These are phyloP conservation scores for Microlaimidae sp. DNA, from an alignment of 2,888 invertebrate species.

Conservation along the genomic window DNA sequence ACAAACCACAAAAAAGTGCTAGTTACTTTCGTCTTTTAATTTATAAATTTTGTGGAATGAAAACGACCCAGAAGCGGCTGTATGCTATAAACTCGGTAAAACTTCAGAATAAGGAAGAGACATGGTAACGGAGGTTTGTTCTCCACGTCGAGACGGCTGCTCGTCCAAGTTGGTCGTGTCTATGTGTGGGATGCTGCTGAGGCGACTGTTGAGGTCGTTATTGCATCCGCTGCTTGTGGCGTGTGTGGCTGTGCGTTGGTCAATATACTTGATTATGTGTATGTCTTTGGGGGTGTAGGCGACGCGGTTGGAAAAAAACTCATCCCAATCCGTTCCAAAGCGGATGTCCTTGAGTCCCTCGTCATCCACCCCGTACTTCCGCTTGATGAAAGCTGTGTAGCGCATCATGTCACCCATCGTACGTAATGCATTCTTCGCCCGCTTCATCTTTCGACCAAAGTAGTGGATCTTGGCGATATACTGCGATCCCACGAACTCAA, in stretches of 20 bases:
- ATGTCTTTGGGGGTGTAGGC: slow-evolving; percentile 10
- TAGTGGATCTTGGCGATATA: slow-evolving; percentile 15
- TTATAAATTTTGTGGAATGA: no score
- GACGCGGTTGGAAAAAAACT: neutral
- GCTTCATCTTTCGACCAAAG: slow-evolving; percentile 12
- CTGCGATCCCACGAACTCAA: slow-evolving; percentile 14
- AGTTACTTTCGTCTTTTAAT: no score
- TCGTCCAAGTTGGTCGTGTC: no score
- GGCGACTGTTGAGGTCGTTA: no score
- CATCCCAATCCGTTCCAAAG: slow-evolving; percentile 1
- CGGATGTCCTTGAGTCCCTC: slow-evolving; percentile 2
- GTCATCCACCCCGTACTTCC: slow-evolving; percentile 9
- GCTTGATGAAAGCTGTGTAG: slow-evolving; percentile 9
- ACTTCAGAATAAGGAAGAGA: no score
- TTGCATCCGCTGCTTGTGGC: neutral
- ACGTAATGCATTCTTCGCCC: slow-evolving; percentile 6
- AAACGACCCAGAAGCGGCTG: no score
- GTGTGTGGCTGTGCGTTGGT: neutral
- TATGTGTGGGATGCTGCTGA: no score
- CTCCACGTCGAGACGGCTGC: no score
- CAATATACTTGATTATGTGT: slow-evolving; percentile 4
- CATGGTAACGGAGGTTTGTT: no score
- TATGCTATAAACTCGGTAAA: no score
- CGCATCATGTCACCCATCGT: slow-evolving; percentile 15
- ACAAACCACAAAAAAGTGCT: no score